Evolutionary conservation across 2,888 invertebrate species (phyloP), one percentile per base, ranked within the genome.

Genomic region (Patella ulyssiponensis): DNA sequence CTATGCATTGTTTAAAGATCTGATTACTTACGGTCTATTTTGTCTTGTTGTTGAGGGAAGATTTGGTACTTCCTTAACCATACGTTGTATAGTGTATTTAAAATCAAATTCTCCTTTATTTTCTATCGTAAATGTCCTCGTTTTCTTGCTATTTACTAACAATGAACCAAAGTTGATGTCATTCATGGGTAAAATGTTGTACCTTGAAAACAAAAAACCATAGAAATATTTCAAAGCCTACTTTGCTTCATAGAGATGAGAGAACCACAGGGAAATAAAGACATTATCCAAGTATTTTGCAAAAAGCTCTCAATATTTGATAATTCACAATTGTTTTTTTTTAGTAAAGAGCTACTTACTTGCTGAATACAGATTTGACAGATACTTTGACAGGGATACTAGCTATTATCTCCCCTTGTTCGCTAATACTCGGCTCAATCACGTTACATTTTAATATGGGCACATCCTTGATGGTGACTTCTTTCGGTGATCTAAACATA

Each of bases 81-180:
- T 86, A 81, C 88, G 90, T n/a, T 85, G 82, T 75, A 92, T 90
- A 79, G 86, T 87, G 84, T 90, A 92, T 80, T 90, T 91, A 83
- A 92, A 91, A 76, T 92, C 92, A 87, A 91, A 91, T 75, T 92
- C 91, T 71, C 92, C 92, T 52, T 86, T 89, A 83, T 92, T 92
- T 79, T 92, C 92, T 73, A 92, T 90, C 64, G 84, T 86, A 81
- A 92, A 91, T 27, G 89, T 88, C 27, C 91, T 82, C 20, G 87
- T 84, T 80, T 91, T 92, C 84, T 88, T 91, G 77, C 89, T 88
- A 82, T 90, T 90, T 51, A 91, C 88, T 70, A 90, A 75, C 79
- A 92, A 83, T 14, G 91, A 84, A 2, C 91, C 92, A 86, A 92
- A 92, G 85, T 92, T 92, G 80, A 92, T 90, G 83, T 92, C 92